Base-by-base conservation (phyloP, 64 coral and sea anemone species). In the Montipora sp. region DNA sequence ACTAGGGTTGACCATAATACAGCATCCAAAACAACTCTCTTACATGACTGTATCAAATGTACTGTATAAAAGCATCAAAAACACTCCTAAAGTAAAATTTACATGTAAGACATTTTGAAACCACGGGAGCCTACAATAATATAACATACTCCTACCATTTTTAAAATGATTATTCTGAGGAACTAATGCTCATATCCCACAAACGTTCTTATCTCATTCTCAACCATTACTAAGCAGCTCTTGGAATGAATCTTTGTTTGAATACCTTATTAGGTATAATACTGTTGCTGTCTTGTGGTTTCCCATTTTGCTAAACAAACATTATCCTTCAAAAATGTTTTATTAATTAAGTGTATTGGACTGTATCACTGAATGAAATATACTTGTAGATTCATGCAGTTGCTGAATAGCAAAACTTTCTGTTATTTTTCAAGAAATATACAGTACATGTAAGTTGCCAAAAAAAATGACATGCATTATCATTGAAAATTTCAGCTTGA, bases 181-280 rank as follows among this genome's bases (percentile, higher is more conserved):
- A 7, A 15, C 20, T 21, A 71, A 21, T 7, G 5, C 19, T 48
- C 18, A 21, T 24, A 71, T 69, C 9, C 4, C 46, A 63, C 0
- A 57, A 57, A 2, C 53, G 6, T 1, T 36, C 18, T 14, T n/a
- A 22, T 69, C 16, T 60, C 63, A 82, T 82, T 82, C 63, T 63
- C 10, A 22, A 7, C 18, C 63, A 69, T 70, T 70, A 85, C 11
- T 63, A 63, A 19, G 36, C 47, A 76, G 18, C 18, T 77, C 74
- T 59, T 84, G 71, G 71, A 51, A 75, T 7, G n/a, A 15, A 73
- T 75, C 58, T 66, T 60, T 92, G 90, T 85, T 92, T 92, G 90
- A 24, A 92, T 92, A 85, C 8, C 84, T 92, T 84, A 91, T 72
- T 18, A 65, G 47, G 46, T 8, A 73, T 83, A 77, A 9, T 10